Percentiles rank a stretch among this genome's conserved stretches.
Conservation (phyloP, 2,797 vertebrate genomes). For the Delichon dasypus region DNA sequence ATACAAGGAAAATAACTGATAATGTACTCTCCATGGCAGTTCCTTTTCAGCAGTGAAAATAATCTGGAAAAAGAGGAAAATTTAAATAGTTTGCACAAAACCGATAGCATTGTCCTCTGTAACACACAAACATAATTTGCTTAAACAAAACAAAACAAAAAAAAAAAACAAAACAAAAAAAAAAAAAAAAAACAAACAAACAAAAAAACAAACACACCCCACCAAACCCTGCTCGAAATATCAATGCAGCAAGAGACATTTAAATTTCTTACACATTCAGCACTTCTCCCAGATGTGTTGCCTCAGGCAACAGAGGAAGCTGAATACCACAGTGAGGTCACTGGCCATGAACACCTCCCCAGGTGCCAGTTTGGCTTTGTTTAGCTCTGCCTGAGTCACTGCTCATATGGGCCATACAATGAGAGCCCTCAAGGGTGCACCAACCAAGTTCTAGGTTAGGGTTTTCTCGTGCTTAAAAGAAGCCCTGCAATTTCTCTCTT, state of each 20-base stretch:
- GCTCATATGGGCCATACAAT: fast-evolving
- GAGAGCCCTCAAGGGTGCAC: background rate
- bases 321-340: background rate
- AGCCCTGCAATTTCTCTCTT: background rate
- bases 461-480: background rate
- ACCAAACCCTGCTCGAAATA: background rate
- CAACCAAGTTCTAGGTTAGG: too few relatives aligned
- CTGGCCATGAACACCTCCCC: background rate
- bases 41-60: slow-evolving; percentile 14
- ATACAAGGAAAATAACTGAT: slow-evolving; percentile 52
- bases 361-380: background rate
- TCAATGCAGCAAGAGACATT: background rate
- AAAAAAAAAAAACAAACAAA: background rate
- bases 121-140: fast-evolving
- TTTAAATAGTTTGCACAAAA: background rate
- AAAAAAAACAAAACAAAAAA: background rate
- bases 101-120: fast-evolving
- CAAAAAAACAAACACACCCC: background rate
- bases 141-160: background rate
- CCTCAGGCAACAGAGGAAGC: background rate
- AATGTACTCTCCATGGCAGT: slow-evolving; percentile 63
- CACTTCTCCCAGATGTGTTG: background rate
- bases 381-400: background rate
- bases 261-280: background rate
- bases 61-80: background rate